Base-by-base conservation (phyloP, 2,113 vertebrate genomes). In the Sterna hirundo region DNA sequence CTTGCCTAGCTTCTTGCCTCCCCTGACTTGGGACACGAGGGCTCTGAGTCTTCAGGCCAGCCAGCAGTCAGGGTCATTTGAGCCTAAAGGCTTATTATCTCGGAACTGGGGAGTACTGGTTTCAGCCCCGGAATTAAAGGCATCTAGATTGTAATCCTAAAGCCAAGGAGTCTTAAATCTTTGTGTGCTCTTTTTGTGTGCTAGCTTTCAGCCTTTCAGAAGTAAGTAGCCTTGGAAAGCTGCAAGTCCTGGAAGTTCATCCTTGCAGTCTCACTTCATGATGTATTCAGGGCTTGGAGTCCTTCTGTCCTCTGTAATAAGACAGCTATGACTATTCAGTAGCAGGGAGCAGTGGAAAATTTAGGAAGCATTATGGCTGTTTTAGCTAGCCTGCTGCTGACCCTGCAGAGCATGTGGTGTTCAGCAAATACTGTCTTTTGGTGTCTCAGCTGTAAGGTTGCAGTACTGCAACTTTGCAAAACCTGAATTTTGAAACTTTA, bases 261-360 rank as follows among this genome's bases (percentile, higher is more conserved):
- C 47, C 42, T 58, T 66, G 38, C 25, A 38, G 52, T 79, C 15
- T 52, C 13, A 21, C 19, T 83, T 70, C 5, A 23, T 1, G 1
- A 36, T 1, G 1, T 64, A 1, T 40, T 46, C 2, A 4, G 65
- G 44, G 30, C 22, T 79, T 66, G 26, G 42, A 89, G 29, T 65
- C 52, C 10, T 46, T 36, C 49, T 79, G 51, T 34, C 47, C 52
- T 44, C 57, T 68, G 21, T 61, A 9, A n/a, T 70, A 61, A 54
- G 58, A n/a, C 78, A 90, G 40, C 66, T 83, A 7, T 65, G 61
- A 30, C 38, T 66, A 25, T 83, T 79, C 78, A 38, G 51, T 78
- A 92, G 90, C 82, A 88, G 66, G 42, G 71, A 94, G 54, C 81
- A 80, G 38, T 86, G 46, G 64, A 92, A 92, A 86, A 81, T 69